A percentile compares a stretch with the other conserved stretches of the same genome.
These are phyloP conservation scores for Mesocentrotus franciscanus DNA, from an alignment of 53 echinoderm and acorn worm species.

Conservation along the genomic window DNA sequence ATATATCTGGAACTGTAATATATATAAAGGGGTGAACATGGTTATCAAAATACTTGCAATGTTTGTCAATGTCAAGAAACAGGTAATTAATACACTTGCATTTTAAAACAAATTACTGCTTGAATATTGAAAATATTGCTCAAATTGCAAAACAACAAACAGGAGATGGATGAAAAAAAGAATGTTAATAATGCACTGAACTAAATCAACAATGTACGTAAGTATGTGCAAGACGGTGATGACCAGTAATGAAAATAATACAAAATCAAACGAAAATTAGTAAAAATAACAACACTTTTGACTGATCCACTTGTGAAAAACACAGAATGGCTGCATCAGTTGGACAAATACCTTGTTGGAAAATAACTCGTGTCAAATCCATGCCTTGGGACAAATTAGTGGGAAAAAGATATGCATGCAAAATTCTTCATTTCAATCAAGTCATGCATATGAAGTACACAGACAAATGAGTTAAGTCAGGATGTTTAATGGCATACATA, in stretches of 20 bases:
- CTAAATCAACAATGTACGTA: background rate
- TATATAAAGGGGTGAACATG: too few relatives aligned
- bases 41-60: too few relatives aligned
- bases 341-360: slow-evolving; percentile 1
- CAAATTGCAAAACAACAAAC: background rate
- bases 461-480: background rate
- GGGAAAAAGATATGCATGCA: background rate
- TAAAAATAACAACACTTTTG: background rate
- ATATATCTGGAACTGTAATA: too few relatives aligned
- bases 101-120: background rate
- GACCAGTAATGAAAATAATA: background rate
- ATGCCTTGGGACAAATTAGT: background rate
- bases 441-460: background rate
- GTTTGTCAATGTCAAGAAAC: too few relatives aligned
- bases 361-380: slow-evolving; percentile 18
- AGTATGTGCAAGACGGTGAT: background rate
- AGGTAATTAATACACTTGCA: too few relatives aligned
- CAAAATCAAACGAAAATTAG: background rate
- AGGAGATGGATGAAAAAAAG: background rate
- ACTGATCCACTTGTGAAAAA: background rate
- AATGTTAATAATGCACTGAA: background rate
- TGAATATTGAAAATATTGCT: background rate
- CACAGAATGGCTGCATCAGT: background rate
- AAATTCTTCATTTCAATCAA: background rate
- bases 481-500: background rate